Base-by-base conservation (phyloP, 1,140 invertebrate genomes). In the Neodiprion fabricii region DNA sequence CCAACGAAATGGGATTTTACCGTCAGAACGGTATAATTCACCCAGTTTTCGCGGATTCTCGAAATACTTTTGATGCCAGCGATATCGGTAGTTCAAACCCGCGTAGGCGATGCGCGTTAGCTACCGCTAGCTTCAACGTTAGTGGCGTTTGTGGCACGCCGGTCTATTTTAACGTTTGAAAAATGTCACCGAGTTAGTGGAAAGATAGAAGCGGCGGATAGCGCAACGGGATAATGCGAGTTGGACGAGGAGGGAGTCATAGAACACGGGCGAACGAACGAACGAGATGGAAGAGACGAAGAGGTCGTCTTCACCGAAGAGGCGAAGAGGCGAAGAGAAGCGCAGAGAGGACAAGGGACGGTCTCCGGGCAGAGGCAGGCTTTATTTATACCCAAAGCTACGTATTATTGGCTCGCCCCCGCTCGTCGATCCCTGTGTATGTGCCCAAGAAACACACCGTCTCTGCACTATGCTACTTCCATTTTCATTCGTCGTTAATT, bases 371-470 rank as follows among this genome's bases (percentile, higher is more conserved):
- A 75, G 79, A 78, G 74, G 78, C 79, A 78, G 74, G 78, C 79
- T 84, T 84, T 84, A 84, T 84, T 84, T 84, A 84, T 84, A 84
- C 83, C 77, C 82, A 82, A 84, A 85, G 82, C 83, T 81, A 78
- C 79, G 81, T 85, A 84, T 85, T 85, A 85, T 85, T 85, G 83
- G 83, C 82, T 83, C 82, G 83, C 82, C 83, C 83, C 82, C 82
- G 82, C 79, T 75, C 78, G 72, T 76, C 76, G 75, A 70, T 75
- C 40, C 68, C 75, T 23, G 53, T 53, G 61, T 72, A 50, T 72
- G 61, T 21, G 61, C 71, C 23, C 28, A 40, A 40, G 28, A 40
- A 40, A 5, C 28, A 71, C 70, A 40, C 9, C 40, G 48, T 23
- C 14, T 50, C 14, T n/a, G 3, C 66, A 70, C 67, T 70, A 49